Evolutionary conservation across 2,113 vertebrate genomes (phyloP), one percentile per base, ranked within the genome.

Genomic region (Circaetus cinerascens): DNA sequence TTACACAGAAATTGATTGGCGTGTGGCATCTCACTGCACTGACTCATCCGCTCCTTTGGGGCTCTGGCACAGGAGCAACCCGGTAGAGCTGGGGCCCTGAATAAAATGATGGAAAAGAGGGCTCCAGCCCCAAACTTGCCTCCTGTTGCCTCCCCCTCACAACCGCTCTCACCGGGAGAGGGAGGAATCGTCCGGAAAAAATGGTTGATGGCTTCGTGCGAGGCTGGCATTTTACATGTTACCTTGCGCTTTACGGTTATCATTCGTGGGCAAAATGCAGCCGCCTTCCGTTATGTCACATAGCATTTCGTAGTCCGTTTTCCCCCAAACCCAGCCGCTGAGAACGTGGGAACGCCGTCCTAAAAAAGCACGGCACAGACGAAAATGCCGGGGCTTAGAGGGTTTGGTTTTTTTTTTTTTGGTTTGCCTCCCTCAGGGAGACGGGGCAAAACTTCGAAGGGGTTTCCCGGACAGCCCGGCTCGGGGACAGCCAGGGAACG

Each of bases 341-440:
- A 8, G 18, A 36, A 17, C 36, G 5, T 1, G n/a, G 73, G 55
- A 22, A 32, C 4, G 43, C 40, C 20, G 21, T 7, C 67, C 18
- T 20, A n/a, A 43, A 36, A 41, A 23, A 16, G 10, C 36, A 9
- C 3, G 0, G 17, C 1, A 1, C 0, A 17, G 48, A 8, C 1
- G 19, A 22, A 53, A 83, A 20, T 0, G 20, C 25, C 7, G 19
- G 3, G 34, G 6, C 9, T n/a, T 30, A 3, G 40, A 18, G 32
- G 4, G 25, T 51, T 51, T 9, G 50, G 25, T 25, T 22, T 1
- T 5, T 19, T 21, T 34, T 11, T 25, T 11, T 26, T 7, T 9
- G 0, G 12, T 2, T 73, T 30, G 27, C 55, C 60, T 55, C 48
- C 2, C 71, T 60, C 36, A 13, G 63, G 19, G 36, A 19, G 10